Conservation (phyloP, 1,140 invertebrate genomes). For the Drosophila yakuba region DNA sequence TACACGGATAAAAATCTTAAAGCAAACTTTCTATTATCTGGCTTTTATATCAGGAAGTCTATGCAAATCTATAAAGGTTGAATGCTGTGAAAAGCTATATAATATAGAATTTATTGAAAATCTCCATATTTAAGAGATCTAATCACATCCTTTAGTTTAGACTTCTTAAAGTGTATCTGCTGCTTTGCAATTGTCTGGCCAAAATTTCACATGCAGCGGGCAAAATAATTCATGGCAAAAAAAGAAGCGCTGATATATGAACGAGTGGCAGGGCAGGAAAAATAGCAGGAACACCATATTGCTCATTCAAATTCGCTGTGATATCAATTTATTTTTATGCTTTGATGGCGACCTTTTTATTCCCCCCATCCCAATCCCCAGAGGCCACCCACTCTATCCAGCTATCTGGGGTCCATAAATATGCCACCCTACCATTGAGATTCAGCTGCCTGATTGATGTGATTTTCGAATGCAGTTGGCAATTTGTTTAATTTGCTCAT, state of each 20-base stretch:
- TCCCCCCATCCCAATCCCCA: neutral
- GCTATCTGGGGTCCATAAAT: constrained; percentile 17
- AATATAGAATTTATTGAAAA: too few relatives aligned
- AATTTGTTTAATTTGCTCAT: constrained; percentile 47
- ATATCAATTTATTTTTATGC: constrained; percentile 80
- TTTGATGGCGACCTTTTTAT: constrained; percentile 31
- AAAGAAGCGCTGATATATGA: constrained; percentile 53
- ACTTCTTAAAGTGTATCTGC: neutral
- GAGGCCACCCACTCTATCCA: neutral
- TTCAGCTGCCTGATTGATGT: constrained; percentile 51
- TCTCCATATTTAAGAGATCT: too few relatives aligned
- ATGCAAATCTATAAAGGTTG: too few relatives aligned
- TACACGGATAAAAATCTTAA: neutral
- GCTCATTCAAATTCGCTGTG: constrained; percentile 69
- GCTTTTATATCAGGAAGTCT: too few relatives aligned
- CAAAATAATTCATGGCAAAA: constrained; percentile 75
- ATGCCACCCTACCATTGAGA: constrained; percentile 25
- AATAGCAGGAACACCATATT: constrained; percentile 29
- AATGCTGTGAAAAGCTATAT: too few relatives aligned
- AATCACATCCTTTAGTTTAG: neutral
- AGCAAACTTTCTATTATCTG: neutral
- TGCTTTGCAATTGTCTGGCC: constrained; percentile 69
- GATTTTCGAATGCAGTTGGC: constrained; percentile 57
- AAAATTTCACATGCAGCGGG: constrained; percentile 67
- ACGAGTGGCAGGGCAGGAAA: constrained; percentile 7